Conservation (phyloP, 2,797 vertebrate genomes). For the Morelia viridis region DNA sequence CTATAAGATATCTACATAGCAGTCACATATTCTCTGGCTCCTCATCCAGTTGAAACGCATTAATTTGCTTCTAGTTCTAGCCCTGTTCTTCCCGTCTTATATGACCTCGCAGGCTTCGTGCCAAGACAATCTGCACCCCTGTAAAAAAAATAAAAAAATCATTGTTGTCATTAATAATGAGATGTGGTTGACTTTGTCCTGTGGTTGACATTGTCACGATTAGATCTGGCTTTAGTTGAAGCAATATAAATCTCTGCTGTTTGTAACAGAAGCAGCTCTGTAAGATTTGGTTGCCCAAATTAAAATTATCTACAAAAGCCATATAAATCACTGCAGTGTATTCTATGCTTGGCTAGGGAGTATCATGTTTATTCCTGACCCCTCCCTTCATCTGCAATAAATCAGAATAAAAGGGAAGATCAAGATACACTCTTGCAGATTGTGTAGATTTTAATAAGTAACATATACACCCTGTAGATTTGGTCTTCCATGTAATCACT, state of each 20-base stretch:
- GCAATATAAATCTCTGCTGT: not conserved
- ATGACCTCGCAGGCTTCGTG: not conserved
- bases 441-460: constrained; percentile 28
- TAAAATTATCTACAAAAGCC: constrained; percentile 1
- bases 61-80: not conserved
- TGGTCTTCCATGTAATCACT: constrained; percentile 22
- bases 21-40: not conserved
- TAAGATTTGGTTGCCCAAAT: not conserved
- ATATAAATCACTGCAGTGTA: constrained; percentile 11
- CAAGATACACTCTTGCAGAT: constrained; percentile 1
- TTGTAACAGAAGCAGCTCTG: not conserved
- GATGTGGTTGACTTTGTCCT: not conserved
- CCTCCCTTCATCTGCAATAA: constrained; percentile 12
- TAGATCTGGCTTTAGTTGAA: not conserved
- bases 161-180: not conserved
- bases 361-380: not conserved
- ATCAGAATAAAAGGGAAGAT: constrained; percentile 24
- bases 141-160: not conserved
- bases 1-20: not conserved
- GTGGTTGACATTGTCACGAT: not conserved
- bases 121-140: not conserved
- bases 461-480: constrained; percentile 18
- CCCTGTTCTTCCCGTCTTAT: not conserved
- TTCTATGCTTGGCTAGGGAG: rapidly evolving
- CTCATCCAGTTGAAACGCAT: not conserved